These are phyloP conservation scores for Phoenicopterus ruber DNA, from an alignment of 2,113 vertebrate species.

Conservation along the genomic window DNA sequence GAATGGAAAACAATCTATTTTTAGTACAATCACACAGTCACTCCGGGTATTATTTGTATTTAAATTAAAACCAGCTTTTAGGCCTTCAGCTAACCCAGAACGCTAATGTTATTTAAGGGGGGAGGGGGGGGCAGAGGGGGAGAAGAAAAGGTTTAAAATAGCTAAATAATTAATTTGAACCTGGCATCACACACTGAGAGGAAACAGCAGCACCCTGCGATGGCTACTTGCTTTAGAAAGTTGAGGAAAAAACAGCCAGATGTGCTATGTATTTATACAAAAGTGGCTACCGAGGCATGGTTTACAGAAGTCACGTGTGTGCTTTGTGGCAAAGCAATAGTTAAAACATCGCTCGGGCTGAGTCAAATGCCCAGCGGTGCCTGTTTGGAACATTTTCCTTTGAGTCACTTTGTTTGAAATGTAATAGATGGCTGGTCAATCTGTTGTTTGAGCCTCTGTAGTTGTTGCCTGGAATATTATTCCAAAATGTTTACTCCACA, in stretches of 20 bases:
- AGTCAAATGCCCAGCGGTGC: constrained; percentile 43
- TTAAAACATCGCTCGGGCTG: not conserved
- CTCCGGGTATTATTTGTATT: constrained; percentile 41
- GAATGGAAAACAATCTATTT: constrained; percentile 44
- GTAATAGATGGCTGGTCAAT: constrained; percentile 31
- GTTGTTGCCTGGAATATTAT: constrained; percentile 61
- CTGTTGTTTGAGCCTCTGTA: constrained; percentile 47
- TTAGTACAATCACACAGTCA: constrained; percentile 25
- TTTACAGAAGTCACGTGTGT: not conserved
- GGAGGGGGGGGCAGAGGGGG: not conserved
- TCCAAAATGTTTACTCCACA: constrained; percentile 45
- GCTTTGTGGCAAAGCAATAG: not conserved
- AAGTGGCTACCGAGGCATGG: not conserved
- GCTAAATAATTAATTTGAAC: not conserved
- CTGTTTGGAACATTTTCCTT: constrained; percentile 53
- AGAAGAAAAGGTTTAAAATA: not conserved
- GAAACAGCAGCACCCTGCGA: not conserved
- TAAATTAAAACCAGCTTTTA: constrained; percentile 55
- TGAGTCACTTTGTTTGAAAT: constrained; percentile 57
- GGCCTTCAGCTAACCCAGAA: not conserved
- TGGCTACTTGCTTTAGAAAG: not conserved
- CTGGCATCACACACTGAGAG: not conserved
- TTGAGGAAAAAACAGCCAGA: not conserved
- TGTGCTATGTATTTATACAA: not conserved
- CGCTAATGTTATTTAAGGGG: not conserved